Evolutionary conservation across 2,888 invertebrate genomes (phyloP).

Genomic region (Calameuta idolon): DNA sequence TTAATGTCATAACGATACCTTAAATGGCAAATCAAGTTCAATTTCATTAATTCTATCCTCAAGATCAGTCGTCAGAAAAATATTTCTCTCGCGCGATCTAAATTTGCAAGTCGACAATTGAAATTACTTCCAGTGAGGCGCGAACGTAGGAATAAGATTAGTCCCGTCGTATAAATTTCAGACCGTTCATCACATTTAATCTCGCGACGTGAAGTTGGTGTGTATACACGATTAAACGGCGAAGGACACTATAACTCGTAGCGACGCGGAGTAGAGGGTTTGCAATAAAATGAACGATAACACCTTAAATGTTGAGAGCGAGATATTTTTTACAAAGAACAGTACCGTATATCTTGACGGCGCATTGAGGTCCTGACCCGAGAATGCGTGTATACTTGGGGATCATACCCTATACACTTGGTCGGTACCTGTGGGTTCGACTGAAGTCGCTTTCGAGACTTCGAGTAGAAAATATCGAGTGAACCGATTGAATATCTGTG

Average conservation of each 20-base stretch:
- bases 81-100: too few species aligned
- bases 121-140: neutral
- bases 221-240: neutral
- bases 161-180: neutral
- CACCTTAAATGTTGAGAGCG: neutral
- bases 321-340: neutral
- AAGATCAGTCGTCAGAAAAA: neutral
- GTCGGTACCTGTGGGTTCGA: neutral
- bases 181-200: neutral
- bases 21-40: neutral
- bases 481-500: neutral
- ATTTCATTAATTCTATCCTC: neutral
- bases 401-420: neutral
- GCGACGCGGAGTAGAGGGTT: neutral
- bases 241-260: neutral
- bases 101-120: neutral
- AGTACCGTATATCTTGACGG: slow-evolving; percentile 6
- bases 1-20: neutral
- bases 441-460: neutral
- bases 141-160: too few species aligned
- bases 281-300: slow-evolving; percentile 5
- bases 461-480: neutral
- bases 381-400: slow-evolving; percentile 4
- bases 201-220: neutral
- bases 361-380: slow-evolving; percentile 2